phyloP scores from a whole-genome alignment of 2,797 vertebrate genomes.

The Microhierax caerulescens region DNA sequence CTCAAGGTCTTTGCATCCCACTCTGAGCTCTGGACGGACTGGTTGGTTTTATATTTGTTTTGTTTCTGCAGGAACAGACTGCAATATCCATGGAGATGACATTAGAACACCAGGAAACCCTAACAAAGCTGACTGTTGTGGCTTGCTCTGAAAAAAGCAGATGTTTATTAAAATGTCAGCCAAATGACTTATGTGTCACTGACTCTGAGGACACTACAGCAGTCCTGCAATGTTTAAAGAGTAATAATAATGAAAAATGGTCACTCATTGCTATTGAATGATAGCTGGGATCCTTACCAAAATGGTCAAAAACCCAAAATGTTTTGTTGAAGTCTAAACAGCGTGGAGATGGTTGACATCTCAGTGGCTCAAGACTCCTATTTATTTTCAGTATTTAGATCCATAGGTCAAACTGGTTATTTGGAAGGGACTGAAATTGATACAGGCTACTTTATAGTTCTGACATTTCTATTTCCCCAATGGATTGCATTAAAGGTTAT shows the following conservation, averaged over 20 bases:
- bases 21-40: neutral
- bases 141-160: constrained; percentile 2
- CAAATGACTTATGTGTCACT: constrained; percentile 10
- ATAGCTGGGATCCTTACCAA: neutral
- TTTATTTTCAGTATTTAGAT: neutral
- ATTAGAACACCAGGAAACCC: neutral
- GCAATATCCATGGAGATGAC: constrained; percentile 33
- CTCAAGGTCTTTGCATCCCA: neutral
- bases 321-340: neutral
- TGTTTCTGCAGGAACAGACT: constrained; percentile 46
- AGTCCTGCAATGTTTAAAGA: neutral
- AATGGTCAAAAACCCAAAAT: neutral
- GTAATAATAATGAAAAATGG: neutral
- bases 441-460: constrained; percentile 10
- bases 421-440: constrained; percentile 30
- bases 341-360: neutral
- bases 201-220: neutral
- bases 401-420: constrained; percentile 34
- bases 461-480: constrained; percentile 53
- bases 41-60: constrained; percentile 9
- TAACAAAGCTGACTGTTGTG: constrained; percentile 15
- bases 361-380: neutral
- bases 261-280: neutral
- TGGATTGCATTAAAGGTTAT: constrained; percentile 14
- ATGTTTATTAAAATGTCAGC: constrained; percentile 47